Base-by-base conservation (phyloP, 2,797 vertebrate genomes). In the Decapterus maruadsi region DNA sequence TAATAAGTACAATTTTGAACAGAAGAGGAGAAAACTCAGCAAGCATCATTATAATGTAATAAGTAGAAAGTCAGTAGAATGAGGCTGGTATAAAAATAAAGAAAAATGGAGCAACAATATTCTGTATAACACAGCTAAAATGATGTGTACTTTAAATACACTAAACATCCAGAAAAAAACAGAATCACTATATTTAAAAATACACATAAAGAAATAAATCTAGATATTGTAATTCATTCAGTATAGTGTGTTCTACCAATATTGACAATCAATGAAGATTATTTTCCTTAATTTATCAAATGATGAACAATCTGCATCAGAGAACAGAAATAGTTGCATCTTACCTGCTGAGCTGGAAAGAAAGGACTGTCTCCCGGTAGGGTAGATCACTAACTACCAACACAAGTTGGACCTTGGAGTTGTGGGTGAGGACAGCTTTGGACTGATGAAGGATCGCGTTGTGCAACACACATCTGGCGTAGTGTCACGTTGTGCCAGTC, bases 341-440 rank as follows among this genome's bases (percentile, higher is more conserved):
- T 90, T 94, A 96, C 95, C 94, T 92, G 74, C 26, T 51, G 76
- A 77, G 78, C 77, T 12, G 81, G 77, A 73, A 57, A 57, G 58
- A 50, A 51, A 70, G 68, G 53, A 89, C 87, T 78, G 70, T 38
- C 61, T 80, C 57, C 17, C 26, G 20, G n/a, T 31, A 29, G 34
- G 53, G 83, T 58, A 38, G 82, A 87, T 87, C 42, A 7, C 72
- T 87, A 83, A 84, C 83, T 57, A 34, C n/a, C n/a, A n/a, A n/a
- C n/a, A n/a, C n/a, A 48, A 46, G 71, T 82, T 94, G 93, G 79
- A 95, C 95, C 94, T 95, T 95, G 92, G 92, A 91, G 81, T 93
- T 88, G 7, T 72, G 64, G 5, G 26, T 55, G 55, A 62, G 78
- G 34, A 38, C 48, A 42, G 12, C 55, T 36, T 36, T 0, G 58